Percentiles rank a stretch among this genome's conserved stretches.
Conservation (phyloP, 2,888 invertebrate species). For the Octonoba sinensis region DNA sequence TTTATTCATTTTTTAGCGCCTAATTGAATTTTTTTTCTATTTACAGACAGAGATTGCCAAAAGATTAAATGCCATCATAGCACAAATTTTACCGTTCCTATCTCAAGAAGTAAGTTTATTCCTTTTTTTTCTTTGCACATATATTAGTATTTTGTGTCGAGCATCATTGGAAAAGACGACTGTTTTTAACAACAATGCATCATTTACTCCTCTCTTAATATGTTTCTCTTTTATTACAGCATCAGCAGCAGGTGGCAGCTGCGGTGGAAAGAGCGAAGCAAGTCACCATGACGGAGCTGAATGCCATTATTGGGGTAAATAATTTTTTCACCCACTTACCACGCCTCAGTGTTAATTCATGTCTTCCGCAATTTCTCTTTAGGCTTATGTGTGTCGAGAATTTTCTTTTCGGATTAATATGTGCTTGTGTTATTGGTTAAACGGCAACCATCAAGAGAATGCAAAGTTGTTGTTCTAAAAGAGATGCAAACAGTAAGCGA, state of each 20-base stretch:
- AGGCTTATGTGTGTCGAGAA: too few relatives aligned
- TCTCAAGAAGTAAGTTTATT: slow-evolving; percentile 83
- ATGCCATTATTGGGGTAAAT: slow-evolving; percentile 97
- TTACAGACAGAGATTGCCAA: slow-evolving; percentile 98
- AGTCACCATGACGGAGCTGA: slow-evolving; percentile 96
- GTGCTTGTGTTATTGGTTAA: too few relatives aligned
- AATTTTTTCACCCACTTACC: background rate
- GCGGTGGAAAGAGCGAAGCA: slow-evolving; percentile 99
- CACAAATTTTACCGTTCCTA: slow-evolving; percentile 94
- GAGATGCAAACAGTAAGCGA: too few relatives aligned
- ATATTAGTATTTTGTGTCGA: background rate
- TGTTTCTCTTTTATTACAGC: slow-evolving; percentile 72
- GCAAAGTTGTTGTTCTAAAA: too few relatives aligned
- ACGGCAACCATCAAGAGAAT: too few relatives aligned
- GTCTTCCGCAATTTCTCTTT: too few relatives aligned
- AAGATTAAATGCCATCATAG: slow-evolving; percentile 94
- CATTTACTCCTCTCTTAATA: background rate
- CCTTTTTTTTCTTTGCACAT: background rate
- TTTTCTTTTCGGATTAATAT: too few relatives aligned
- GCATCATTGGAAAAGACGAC: background rate
- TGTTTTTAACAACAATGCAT: background rate
- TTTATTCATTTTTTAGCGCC: too few relatives aligned
- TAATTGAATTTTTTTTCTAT: slow-evolving; percentile 38
- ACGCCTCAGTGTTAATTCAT: too few relatives aligned
- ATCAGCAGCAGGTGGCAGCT: slow-evolving; percentile 95